Evolutionary conservation across 2,113 vertebrate species (phyloP), one percentile per base, ranked within the genome.

Genomic region (Numenius arquata): DNA sequence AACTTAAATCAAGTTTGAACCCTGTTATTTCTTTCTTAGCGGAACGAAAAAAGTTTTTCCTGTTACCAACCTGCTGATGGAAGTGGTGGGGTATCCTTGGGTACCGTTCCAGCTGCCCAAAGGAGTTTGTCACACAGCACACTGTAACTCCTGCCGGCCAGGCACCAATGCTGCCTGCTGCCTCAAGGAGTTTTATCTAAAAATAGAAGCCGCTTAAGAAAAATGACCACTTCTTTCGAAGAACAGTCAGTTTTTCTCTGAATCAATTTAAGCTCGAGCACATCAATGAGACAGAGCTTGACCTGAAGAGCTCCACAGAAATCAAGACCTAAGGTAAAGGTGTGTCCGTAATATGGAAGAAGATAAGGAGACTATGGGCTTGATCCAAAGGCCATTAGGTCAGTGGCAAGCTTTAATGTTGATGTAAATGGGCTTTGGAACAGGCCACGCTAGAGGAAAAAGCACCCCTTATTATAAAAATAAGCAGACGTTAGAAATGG

Each of bases 151-250:
- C 82, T 32, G 45, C 48, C 89, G 90, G 53, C 43, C 52, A 82
- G 73, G 50, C 75, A 92, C 90, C 91, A 81, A 40, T 27, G n/a
- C 88, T 85, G 75, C 80, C 90, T 75, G 61, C 95, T 83, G 75
- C 47, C 88, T 93, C 78, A 43, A 71, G 88, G 63, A 90, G 63
- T 65, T 89, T 87, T 43, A 84, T 62, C 89, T 96, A 93, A 97
- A 97, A 97, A 95, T 94, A 97, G 96, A 95, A 95, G 72, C 82
- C 0, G 21, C 95, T 97, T 95, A 96, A 97, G 92, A 91, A 91
- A 96, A 97, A 94, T 89, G 95, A 93, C 93, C 89, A 89, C 38
- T 95, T 95, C 89, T 94, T 95, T 63, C 94, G 82, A 96, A 86
- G 95, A 93, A 87, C 92, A 93, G 95, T 66, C 89, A 89, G 87